Evolutionary conservation across 2,797 vertebrate genomes (phyloP).

Genomic region (Coreius guichenoti): DNA sequence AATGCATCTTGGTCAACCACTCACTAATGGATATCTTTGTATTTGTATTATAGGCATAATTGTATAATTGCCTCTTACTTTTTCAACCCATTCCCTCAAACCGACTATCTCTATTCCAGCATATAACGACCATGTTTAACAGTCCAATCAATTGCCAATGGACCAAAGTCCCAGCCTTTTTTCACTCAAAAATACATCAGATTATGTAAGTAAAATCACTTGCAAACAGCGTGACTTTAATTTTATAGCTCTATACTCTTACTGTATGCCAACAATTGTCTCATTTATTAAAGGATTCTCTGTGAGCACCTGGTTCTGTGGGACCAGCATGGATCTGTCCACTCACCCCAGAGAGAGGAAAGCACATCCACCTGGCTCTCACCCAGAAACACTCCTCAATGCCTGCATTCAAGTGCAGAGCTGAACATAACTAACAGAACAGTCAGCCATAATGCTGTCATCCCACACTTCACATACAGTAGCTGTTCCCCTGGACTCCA

Average conservation of each 20-base stretch:
- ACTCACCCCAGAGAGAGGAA: background rate
- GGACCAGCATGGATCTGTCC: conserved; percentile 1
- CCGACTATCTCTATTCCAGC: background rate
- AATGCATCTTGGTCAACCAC: background rate
- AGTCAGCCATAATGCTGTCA: conserved; percentile 34
- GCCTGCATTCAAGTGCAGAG: conserved; percentile 37
- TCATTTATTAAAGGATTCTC: conserved; percentile 12
- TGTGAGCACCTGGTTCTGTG: conserved; percentile 23
- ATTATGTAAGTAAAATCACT: background rate
- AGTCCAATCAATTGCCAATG: background rate
- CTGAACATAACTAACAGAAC: conserved; percentile 21
- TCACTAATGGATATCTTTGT: background rate
- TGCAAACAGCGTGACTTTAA: background rate
- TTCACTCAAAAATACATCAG: conserved; percentile 15
- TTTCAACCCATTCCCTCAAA: background rate
- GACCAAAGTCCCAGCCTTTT: conserved; percentile 3
- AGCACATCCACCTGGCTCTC: conserved; percentile 41
- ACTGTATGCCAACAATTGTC: conserved; percentile 34
- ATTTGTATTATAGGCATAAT: background rate
- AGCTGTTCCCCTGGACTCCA: conserved; percentile 30
- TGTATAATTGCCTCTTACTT: background rate
- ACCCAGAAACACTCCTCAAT: conserved; percentile 36
- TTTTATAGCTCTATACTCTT: conserved; percentile 15
- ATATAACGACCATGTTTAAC: background rate
- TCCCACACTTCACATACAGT: conserved; percentile 28